phyloP scores from a whole-genome alignment of 2,797 vertebrate species.

The Sebastes paucispinis region DNA sequence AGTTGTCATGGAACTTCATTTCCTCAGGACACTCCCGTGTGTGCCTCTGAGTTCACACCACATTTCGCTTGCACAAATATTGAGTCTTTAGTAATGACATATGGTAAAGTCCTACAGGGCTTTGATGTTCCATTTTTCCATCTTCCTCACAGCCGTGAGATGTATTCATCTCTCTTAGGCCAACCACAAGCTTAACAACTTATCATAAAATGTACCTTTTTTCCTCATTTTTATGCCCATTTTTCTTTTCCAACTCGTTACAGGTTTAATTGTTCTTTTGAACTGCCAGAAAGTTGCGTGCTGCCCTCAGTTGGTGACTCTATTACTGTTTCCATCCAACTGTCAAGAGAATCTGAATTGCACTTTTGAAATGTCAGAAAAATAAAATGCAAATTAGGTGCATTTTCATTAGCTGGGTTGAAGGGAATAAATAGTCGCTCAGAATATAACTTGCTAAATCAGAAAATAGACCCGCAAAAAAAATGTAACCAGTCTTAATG shows the following conservation, averaged over 20 bases:
- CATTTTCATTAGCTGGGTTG: slow-evolving; percentile 60
- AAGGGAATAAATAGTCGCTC: slow-evolving; percentile 46
- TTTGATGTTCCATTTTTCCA: slow-evolving; percentile 61
- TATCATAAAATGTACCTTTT: slow-evolving; percentile 45
- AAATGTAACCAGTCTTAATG: not conserved
- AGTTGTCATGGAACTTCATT: slow-evolving; percentile 78
- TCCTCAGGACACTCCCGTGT: slow-evolving; percentile 54
- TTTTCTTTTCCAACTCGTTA: slow-evolving; percentile 46
- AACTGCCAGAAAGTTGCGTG: slow-evolving; percentile 37
- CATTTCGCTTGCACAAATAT: slow-evolving; percentile 71
- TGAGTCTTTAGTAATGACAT: slow-evolving; percentile 65
- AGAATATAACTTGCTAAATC: slow-evolving; percentile 25
- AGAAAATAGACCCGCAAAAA: slow-evolving; percentile 28
- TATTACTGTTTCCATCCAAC: slow-evolving; percentile 60
- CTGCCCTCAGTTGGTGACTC: slow-evolving; percentile 57
- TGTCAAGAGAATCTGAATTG: slow-evolving; percentile 60
- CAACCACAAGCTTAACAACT: slow-evolving; percentile 55
- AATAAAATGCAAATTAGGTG: slow-evolving; percentile 65
- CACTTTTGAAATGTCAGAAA: slow-evolving; percentile 66
- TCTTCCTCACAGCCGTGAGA: slow-evolving; percentile 42
- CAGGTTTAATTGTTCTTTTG: slow-evolving; percentile 70
- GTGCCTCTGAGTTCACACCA: slow-evolving; percentile 61
- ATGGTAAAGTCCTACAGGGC: slow-evolving; percentile 44
- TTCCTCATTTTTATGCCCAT: slow-evolving; percentile 23
- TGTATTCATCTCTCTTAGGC: slow-evolving; percentile 46